Base-by-base conservation (phyloP, 2,888 invertebrate genomes). In the Caenorhabditis zanzibari region DNA sequence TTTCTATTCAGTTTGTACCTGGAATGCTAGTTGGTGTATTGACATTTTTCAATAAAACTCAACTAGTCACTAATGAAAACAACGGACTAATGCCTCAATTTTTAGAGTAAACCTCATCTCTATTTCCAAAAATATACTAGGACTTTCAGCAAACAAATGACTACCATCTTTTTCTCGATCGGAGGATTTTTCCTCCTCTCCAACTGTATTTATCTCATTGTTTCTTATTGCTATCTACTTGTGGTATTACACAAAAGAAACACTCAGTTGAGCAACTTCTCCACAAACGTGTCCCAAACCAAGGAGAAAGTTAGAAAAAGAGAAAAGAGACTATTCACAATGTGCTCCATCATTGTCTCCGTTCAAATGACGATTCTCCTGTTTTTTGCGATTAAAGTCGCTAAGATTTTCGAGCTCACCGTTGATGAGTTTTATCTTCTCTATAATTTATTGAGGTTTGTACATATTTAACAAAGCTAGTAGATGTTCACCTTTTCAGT, bases 281-380 rank as follows among this genome's bases (percentile, higher is more conserved):
- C 54, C 1, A 41, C 24, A n/a, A 68, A 68, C 26, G 38, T 41
- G 1, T 38, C 68, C 0, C 12, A 38, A 52, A 38, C 61, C 16
- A 74, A 68, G 52, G 61, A 68, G 24, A 61, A 54, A 32, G 22
- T 38, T 0, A 26, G 56, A 24, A 41, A 24, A 47, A 28, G 74
- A 32, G 81, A 81, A 19, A 9, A 19, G 5, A 26, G 63, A 32
- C 81, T 81, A 0, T 74, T 81, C 32, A 69, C 54, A 22, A 81
- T 81, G 81, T 74, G 74, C 54, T 81, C 81, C 12, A 69, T 81
- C n/a, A 61, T 81, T 10, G 81, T 81, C 5, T 44, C 74, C 12
- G 69, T 74, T 22, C 81, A 81, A 63, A 47, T 81, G 49, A 35
- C 61, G 19, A 56, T 63, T n/a, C 52, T 81, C 1, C 1, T 73